These are phyloP conservation scores for Galerucella pusilla DNA, from an alignment of 2,888 invertebrate species.

Conservation along the genomic window DNA sequence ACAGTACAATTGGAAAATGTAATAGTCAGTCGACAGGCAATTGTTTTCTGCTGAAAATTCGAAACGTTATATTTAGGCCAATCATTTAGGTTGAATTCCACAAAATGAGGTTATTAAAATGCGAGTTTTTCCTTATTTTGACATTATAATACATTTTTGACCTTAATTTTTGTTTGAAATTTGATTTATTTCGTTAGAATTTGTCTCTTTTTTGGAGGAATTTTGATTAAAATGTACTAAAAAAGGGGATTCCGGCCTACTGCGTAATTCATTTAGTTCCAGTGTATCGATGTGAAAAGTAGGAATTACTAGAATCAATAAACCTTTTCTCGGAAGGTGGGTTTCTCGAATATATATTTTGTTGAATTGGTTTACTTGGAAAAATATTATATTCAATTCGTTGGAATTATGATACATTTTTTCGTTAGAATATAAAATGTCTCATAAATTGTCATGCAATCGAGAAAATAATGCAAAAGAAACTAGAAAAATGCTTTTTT, in stretches of 20 bases:
- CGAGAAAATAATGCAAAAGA: no score
- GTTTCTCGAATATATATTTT: not conserved
- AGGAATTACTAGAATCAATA: not conserved
- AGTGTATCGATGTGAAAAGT: not conserved
- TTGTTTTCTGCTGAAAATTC: constrained; percentile 3
- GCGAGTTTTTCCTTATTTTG: no score
- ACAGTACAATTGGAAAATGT: not conserved
- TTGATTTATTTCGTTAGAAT: no score
- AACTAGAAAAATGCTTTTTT: no score
- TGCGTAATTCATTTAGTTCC: not conserved
- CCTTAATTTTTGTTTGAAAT: no score
- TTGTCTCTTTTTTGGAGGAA: no score
- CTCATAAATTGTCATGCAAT: no score
- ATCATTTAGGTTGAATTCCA: not conserved
- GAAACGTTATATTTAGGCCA: constrained; percentile 1
- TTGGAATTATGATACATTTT: not conserved
- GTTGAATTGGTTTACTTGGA: not conserved
- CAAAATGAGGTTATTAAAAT: no score
- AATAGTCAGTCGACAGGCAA: not conserved
- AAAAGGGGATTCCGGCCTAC: not conserved
- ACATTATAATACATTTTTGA: no score
- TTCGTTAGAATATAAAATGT: not conserved
- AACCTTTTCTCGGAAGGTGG: not conserved
- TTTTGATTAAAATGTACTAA: no score
- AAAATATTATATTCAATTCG: not conserved